These are phyloP conservation scores for Menidia beryllina DNA, from an alignment of 2,113 vertebrate genomes.

Conservation along the genomic window DNA sequence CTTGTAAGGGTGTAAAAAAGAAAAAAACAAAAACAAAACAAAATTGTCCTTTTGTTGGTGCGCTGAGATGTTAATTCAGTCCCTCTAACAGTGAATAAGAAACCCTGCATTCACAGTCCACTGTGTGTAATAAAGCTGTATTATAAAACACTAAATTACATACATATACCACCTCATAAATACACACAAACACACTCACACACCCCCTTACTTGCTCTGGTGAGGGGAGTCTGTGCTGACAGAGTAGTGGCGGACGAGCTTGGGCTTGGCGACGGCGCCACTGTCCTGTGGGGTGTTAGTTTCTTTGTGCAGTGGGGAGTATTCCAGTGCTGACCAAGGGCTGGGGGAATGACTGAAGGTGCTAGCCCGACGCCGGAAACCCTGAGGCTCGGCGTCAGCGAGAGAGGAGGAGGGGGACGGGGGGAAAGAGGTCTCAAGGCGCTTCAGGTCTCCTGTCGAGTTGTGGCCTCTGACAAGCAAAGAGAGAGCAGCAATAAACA, in stretches of 20 bases:
- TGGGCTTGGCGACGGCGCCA: conserved; percentile 84
- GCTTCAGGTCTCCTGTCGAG: conserved; percentile 87
- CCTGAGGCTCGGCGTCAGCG: conserved; percentile 76
- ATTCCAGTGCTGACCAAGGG: conserved; percentile 57
- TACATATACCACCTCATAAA: neutral
- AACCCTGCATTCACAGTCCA: too few species aligned
- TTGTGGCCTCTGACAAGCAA: conserved; percentile 74
- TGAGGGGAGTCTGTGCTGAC: conserved; percentile 96
- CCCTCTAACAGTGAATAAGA: too few species aligned
- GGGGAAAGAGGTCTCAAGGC: conserved; percentile 58
- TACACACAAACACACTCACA: neutral
- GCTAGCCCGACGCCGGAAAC: conserved; percentile 88
- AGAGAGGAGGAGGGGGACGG: conserved; percentile 44
- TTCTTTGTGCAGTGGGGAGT: conserved; percentile 59
- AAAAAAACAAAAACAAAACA: neutral
- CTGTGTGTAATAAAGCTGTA: neutral
- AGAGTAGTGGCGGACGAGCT: conserved; percentile 95
- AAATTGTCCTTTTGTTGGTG: neutral
- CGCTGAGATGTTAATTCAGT: neutral
- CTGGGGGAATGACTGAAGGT: conserved; percentile 89
- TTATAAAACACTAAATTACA: neutral
- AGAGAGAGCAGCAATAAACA: neutral
- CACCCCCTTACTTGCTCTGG: conserved; percentile 87
- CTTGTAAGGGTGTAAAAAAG: neutral
- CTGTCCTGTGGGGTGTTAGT: conserved; percentile 75